These are phyloP conservation scores for Hemiscyllium ocellatum DNA, from an alignment of 2,113 vertebrate species.

Conservation along the genomic window DNA sequence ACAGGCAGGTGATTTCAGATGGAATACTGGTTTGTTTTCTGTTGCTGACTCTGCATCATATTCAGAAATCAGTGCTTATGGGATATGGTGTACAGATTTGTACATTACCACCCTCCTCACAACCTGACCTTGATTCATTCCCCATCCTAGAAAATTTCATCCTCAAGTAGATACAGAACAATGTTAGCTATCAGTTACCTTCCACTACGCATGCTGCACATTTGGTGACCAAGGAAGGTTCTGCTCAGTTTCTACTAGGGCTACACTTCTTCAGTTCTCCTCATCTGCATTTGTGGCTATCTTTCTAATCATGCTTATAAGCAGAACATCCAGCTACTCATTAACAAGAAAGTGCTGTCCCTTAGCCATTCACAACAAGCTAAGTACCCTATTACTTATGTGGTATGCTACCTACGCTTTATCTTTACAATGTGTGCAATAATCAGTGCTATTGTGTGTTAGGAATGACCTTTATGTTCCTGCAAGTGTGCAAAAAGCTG, in stretches of 20 bases:
- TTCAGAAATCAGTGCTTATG: background rate
- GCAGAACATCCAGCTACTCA: background rate
- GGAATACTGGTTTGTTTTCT: background rate
- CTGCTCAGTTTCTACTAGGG: background rate
- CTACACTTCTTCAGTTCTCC: background rate
- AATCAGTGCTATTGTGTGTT: background rate
- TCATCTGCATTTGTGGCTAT: background rate
- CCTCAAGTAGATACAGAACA: background rate
- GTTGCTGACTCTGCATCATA: background rate
- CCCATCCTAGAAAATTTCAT: background rate
- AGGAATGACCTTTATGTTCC: no score
- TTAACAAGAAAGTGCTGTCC: background rate
- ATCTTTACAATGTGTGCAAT: background rate
- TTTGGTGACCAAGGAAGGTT: background rate
- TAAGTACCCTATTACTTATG: background rate
- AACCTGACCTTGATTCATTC: background rate
- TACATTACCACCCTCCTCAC: background rate
- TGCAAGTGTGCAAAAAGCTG: no score
- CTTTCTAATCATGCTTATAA: background rate
- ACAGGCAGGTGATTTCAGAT: background rate
- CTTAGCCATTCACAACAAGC: background rate
- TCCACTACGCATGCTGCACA: background rate
- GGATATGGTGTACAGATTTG: background rate
- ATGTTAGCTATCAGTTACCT: background rate
- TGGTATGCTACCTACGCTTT: background rate